Conservation (phyloP, 1,140 invertebrate genomes). For the Aphaenogaster rudis region DNA sequence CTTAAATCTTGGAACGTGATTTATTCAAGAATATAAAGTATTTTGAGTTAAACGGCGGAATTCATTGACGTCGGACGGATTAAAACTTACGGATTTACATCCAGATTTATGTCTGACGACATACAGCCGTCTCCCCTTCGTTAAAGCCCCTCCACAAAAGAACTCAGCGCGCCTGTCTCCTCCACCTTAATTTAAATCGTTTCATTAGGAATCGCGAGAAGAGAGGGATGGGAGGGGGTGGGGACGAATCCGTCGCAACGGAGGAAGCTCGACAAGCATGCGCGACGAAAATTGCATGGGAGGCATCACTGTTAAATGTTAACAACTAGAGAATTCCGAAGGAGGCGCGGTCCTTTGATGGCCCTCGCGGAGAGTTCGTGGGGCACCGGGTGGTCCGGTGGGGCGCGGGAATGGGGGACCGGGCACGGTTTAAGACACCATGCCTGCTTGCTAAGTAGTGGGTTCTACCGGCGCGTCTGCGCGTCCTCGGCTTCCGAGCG, state of each 20-base stretch:
- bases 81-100: constrained; percentile 25
- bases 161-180: constrained; percentile 1
- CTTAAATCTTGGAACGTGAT: background rate
- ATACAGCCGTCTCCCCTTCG: background rate
- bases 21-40: constrained; percentile 8
- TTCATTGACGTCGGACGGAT: background rate
- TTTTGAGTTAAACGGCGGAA: constrained; percentile 1
- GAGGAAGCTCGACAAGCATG: constrained; percentile 47
- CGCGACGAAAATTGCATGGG: constrained; percentile 73
- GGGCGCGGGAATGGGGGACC: constrained; percentile 5
- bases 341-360: constrained; percentile 78
- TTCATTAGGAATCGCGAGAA: constrained; percentile 53
- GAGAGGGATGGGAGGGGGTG: background rate
- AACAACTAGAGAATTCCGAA: constrained; percentile 79
- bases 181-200: constrained; percentile 67
- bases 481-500: constrained; percentile 69
- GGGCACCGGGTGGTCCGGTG: background rate
- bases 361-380: constrained; percentile 65
- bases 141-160: constrained; percentile 35
- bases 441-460: constrained; percentile 79
- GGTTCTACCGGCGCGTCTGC: constrained; percentile 76
- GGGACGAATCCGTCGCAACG: background rate
- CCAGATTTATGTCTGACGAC: constrained; percentile 7
- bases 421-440: constrained; percentile 73
- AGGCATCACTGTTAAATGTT: constrained; percentile 80